phyloP scores from a whole-genome alignment of 2,797 vertebrate species.

The Gymnothorax reevesii region DNA sequence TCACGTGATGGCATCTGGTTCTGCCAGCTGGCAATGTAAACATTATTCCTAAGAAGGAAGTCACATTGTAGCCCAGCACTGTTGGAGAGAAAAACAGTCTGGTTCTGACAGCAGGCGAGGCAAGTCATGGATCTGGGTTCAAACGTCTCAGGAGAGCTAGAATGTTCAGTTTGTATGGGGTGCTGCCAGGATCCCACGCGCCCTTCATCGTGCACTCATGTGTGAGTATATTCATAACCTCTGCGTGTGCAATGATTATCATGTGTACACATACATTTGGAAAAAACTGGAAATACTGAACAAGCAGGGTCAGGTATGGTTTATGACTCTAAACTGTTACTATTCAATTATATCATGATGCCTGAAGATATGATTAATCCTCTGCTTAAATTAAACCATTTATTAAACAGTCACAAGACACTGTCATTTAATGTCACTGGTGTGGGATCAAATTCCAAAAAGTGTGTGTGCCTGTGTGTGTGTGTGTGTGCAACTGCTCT shows the following conservation, averaged over 20 bases:
- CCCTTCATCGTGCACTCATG: not conserved
- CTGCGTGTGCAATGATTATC: not conserved
- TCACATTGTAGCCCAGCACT: not conserved
- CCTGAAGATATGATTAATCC: not conserved
- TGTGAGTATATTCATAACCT: not conserved
- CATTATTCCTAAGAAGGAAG: not conserved
- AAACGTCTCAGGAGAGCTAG: not conserved
- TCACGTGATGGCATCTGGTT: not conserved
- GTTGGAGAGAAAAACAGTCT: not conserved
- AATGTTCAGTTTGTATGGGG: conserved; percentile 14
- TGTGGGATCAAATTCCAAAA: not conserved
- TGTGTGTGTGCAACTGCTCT: not conserved
- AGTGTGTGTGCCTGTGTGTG: not conserved
- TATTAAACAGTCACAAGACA: not conserved
- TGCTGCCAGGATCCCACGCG: not conserved
- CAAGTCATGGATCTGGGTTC: not conserved
- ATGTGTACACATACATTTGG: not conserved
- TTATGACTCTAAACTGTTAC: not conserved
- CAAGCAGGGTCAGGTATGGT: not conserved
- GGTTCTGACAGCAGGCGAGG: not conserved
- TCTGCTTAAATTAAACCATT: not conserved
- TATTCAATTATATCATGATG: not conserved
- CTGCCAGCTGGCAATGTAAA: not conserved
- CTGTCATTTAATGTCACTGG: not conserved
- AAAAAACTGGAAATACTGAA: not conserved